Base-by-base conservation (phyloP, 2,113 vertebrate genomes). In the Parus major region DNA sequence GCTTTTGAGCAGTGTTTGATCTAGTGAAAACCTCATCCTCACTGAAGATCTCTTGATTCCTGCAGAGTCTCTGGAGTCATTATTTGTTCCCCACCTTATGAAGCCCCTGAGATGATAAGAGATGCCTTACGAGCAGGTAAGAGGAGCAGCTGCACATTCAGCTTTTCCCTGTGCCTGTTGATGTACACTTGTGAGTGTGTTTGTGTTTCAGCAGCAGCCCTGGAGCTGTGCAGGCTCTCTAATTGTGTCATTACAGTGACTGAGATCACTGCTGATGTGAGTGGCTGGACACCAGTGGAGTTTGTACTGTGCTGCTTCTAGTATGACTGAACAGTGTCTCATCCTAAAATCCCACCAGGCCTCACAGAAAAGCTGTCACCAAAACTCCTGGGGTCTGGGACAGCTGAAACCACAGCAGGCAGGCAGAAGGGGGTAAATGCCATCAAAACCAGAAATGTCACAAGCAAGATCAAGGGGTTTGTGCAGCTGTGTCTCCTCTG, bases 51-150 rank as follows among this genome's bases (percentile, higher is more conserved):
- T 86, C 52, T 66, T 50, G 60, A 22, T 76, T 76, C 44, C 44
- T 76, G 31, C 61, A 86, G 82, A 29, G 71, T 86, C 16, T 86
- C 71, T 59, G 82, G 82, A 86, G 82, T 61, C 25, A 59, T 86
- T 42, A 66, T 86, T 76, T 76, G 82, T 68, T 86, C 44, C 39
- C 17, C 82, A 42, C 52, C 52, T 86, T 61, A 42, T 0, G 0
- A 68, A 76, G 61, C 82, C 61, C 44, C 36, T 68, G 61, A 76
- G 82, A 36, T 86, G 13, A 2, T 86, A 42, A 86, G 17, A 59
- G 82, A 59, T 42, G 82, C 53, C 36, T 68, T 86, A 59, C 31
- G 17, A 76, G 82, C 71, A 86, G 71, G 82, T 86, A 66, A 86
- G 71, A 76, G 44, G 71, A 76, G 53, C 52, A 75, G 60, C 42